phyloP scores from a whole-genome alignment of 2,888 invertebrate species.

The Pimpla rufipes region DNA sequence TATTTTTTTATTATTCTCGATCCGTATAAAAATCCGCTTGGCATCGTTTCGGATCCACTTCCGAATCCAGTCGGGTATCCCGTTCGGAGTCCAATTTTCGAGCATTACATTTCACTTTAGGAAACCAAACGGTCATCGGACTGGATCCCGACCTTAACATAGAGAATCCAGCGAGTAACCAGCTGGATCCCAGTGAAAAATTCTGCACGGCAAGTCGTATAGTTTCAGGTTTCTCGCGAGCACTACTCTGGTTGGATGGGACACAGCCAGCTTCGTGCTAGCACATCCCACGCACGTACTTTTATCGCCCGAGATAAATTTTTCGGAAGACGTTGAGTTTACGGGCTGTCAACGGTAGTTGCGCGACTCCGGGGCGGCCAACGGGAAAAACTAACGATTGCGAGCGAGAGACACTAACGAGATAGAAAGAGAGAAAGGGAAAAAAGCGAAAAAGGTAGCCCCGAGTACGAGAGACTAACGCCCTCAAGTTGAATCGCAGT shows the following conservation, averaged over 20 bases:
- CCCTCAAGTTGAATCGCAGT: conserved; percentile 47
- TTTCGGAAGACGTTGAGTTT: conserved; percentile 35
- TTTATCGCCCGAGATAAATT: conserved; percentile 50
- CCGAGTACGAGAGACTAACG: conserved; percentile 42
- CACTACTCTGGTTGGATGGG: no score
- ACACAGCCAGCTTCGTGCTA: neutral
- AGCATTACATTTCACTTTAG: no score
- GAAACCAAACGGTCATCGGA: no score
- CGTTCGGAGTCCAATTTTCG: no score
- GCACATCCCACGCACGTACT: conserved; percentile 18
- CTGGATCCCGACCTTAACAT: no score
- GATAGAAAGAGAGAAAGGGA: neutral
- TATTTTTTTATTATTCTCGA: no score
- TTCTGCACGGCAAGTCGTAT: neutral
- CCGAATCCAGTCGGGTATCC: no score
- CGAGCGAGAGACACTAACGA: neutral
- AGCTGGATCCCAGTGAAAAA: no score
- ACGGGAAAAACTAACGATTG: neutral
- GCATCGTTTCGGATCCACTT: no score
- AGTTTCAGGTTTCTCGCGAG: no score
- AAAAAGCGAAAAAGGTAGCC: conserved; percentile 15
- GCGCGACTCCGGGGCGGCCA: conserved; percentile 12
- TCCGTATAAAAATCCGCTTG: no score
- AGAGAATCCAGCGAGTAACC: no score
- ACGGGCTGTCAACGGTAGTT: conserved; percentile 39